Conservation (phyloP, 2,888 invertebrate genomes). For the Horisme vitalbata region DNA sequence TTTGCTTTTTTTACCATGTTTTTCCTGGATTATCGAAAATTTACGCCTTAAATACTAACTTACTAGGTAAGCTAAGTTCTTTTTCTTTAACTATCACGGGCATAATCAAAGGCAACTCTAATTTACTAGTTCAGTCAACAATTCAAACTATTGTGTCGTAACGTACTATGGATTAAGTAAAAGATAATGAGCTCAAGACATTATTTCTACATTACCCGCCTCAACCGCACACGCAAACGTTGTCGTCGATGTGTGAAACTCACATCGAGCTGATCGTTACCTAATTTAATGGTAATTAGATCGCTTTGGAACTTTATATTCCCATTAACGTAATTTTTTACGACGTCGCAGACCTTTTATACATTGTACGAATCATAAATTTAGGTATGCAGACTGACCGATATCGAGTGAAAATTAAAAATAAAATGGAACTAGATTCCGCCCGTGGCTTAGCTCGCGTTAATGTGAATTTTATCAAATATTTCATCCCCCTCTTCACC, state of each 20-base stretch:
- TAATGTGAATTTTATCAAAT: too few species aligned
- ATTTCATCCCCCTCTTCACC: too few species aligned
- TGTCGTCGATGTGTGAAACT: constrained; percentile 54
- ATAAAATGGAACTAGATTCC: too few species aligned
- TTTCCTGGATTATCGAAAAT: too few species aligned
- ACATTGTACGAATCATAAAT: constrained; percentile 19
- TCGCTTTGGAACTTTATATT: constrained; percentile 34
- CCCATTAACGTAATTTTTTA: constrained; percentile 26
- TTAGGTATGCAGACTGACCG: neutral
- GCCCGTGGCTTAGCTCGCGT: too few species aligned
- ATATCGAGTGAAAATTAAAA: neutral
- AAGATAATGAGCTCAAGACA: constrained; percentile 69
- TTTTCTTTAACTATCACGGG: too few species aligned
- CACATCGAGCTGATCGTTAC: constrained; percentile 35
- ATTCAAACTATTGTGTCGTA: constrained; percentile 50
- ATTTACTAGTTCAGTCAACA: constrained; percentile 36
- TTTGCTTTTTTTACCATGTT: too few species aligned
- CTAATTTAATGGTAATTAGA: constrained; percentile 50
- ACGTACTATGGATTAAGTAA: constrained; percentile 63
- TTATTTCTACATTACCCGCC: constrained; percentile 71
- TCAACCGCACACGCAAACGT: constrained; percentile 48
- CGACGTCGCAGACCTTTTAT: constrained; percentile 13
- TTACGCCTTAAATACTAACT: too few species aligned
- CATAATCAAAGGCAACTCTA: too few species aligned
- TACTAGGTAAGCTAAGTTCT: too few species aligned